Evolutionary conservation across 2,888 invertebrate genomes (phyloP).

Genomic region (Chrysina gloriosa): DNA sequence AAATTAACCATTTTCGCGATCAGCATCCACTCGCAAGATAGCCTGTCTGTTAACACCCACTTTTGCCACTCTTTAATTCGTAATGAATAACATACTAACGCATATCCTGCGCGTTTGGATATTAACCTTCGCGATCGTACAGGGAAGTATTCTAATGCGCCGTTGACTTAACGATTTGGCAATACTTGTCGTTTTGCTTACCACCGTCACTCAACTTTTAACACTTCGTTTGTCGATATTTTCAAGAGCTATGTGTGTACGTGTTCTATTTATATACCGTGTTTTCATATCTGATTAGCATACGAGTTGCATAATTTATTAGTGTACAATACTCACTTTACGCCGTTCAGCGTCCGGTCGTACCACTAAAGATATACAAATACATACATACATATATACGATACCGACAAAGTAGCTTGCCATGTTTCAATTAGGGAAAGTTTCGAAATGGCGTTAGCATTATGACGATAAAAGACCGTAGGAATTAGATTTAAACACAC

Average conservation of each 20-base stretch:
- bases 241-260: slow-evolving; percentile 22
- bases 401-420: slow-evolving; percentile 31
- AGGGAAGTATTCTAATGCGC: background rate
- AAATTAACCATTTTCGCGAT: too few relatives aligned
- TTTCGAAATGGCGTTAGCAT: slow-evolving; percentile 29
- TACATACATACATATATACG: slow-evolving; percentile 5
- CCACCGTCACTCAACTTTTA: slow-evolving; percentile 10
- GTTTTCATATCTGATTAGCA: slow-evolving; percentile 36
- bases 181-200: slow-evolving; percentile 1
- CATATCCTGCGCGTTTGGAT: too few relatives aligned
- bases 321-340: slow-evolving; percentile 19
- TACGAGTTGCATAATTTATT: slow-evolving; percentile 33
- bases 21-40: too few relatives aligned
- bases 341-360: slow-evolving; percentile 3
- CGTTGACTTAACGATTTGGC: slow-evolving; percentile 18
- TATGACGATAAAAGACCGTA: slow-evolving; percentile 6
- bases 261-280: slow-evolving; percentile 30
- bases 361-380: slow-evolving; percentile 35
- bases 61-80: too few relatives aligned
- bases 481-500: background rate
- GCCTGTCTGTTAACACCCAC: too few relatives aligned
- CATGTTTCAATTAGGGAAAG: slow-evolving; percentile 36
- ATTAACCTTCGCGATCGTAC: background rate
- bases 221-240: slow-evolving; percentile 19
- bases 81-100: too few relatives aligned